A percentile compares a stretch with the other conserved stretches of the same genome.
phyloP scores from a whole-genome alignment of 2,888 invertebrate species.

The Eremobia ochroleuca region DNA sequence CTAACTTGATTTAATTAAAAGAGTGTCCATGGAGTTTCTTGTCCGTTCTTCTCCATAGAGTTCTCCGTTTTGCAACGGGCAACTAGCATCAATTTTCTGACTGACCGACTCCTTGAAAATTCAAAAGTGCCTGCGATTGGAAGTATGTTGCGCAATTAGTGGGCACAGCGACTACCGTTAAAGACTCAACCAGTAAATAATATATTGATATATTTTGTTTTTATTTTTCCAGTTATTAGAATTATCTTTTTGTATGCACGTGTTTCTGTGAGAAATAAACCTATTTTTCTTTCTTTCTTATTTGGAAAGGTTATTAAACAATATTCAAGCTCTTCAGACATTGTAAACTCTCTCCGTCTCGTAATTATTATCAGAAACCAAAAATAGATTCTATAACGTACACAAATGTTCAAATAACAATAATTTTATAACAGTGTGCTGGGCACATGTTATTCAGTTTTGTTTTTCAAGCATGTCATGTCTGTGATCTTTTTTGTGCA shows the following conservation, averaged over 20 bases:
- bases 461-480: conserved; percentile 40
- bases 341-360: conserved; percentile 38
- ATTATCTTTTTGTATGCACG: no score
- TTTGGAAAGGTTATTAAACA: conserved; percentile 11
- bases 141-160: no score
- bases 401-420: conserved; percentile 57
- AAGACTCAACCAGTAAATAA: no score
- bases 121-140: background rate
- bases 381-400: conserved; percentile 47
- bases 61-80: no score
- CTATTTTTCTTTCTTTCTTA: background rate
- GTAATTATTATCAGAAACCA: conserved; percentile 47
- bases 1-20: no score
- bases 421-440: conserved; percentile 59
- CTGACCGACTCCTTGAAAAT: background rate
- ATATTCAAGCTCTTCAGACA: conserved; percentile 18
- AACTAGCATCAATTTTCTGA: no score
- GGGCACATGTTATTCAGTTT: conserved; percentile 49
- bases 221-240: no score
- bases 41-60: no score
- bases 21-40: no score
- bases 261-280: no score
- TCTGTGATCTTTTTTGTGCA: conserved; percentile 53
- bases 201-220: no score
- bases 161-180: no score